Evolutionary conservation across 2,797 vertebrate genomes (phyloP).

Genomic region (Cuculus canorus): DNA sequence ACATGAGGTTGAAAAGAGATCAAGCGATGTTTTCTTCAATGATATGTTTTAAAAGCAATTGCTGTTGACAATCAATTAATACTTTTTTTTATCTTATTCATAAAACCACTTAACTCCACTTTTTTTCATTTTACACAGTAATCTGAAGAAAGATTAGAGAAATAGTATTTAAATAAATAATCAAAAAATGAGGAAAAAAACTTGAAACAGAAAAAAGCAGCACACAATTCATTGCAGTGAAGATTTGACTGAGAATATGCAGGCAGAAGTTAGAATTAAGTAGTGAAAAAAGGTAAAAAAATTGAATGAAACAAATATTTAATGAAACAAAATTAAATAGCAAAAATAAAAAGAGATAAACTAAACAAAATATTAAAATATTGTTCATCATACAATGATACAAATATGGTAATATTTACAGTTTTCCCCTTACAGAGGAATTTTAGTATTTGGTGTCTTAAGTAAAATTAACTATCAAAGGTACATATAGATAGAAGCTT

Average conservation of each 20-base stretch:
- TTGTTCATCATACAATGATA: neutral
- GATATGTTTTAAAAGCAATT: neutral
- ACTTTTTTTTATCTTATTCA: neutral
- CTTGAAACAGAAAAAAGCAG: neutral
- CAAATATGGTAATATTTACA: neutral
- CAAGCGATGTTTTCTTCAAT: neutral
- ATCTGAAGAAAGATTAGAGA: neutral
- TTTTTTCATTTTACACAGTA: neutral
- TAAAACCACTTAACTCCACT: neutral
- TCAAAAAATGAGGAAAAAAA: neutral
- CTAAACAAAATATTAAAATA: neutral
- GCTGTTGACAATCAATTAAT: neutral
- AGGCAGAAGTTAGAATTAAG: neutral
- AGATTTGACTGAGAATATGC: neutral
- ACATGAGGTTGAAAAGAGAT: neutral
- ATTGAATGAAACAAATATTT: neutral
- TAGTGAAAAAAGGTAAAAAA: neutral
- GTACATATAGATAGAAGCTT: neutral
- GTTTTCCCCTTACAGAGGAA: neutral
- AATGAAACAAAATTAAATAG: neutral
- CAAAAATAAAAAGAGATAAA: neutral
- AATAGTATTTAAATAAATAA: neutral
- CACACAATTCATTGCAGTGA: neutral
- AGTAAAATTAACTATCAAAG: neutral
- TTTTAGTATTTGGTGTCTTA: neutral